Percentiles rank a stretch among this genome's conserved stretches.
phyloP scores from a whole-genome alignment of 23 tunicate genomes.

The Trididemnum miniatum region DNA sequence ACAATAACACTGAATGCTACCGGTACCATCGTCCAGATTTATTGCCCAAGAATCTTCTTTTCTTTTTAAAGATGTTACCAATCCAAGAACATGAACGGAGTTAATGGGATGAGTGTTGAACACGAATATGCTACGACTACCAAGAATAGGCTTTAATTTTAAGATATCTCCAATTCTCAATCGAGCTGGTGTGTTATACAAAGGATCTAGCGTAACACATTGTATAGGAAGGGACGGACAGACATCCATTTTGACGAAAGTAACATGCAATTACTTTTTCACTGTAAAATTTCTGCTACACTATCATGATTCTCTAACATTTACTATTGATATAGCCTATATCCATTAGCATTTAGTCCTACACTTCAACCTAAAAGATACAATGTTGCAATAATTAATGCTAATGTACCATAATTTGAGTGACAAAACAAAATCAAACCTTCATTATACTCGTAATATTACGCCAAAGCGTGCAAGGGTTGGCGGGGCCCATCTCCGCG shows the following conservation, averaged over 20 bases:
- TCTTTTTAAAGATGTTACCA: constrained; percentile 30
- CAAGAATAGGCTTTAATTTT: constrained; percentile 14
- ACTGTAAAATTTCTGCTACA: no score
- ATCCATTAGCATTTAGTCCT: no score
- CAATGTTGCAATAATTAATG: no score
- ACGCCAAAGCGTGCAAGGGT: no score
- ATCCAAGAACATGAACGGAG: constrained; percentile 21
- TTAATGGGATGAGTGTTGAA: constrained; percentile 36
- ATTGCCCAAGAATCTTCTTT: constrained; percentile 32
- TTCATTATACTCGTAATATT: no score
- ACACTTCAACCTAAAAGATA: no score
- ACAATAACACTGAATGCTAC: constrained; percentile 34
- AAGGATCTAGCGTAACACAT: constrained; percentile 28
- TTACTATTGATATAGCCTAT: no score
- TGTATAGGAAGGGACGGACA: constrained; percentile 4
- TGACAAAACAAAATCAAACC: no score
- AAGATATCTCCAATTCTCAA: constrained; percentile 13
- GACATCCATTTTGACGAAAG: neutral
- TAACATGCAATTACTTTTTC: no score
- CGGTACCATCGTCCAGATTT: constrained; percentile 43
- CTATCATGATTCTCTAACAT: no score
- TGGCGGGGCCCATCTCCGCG: no score
- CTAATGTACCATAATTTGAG: no score
- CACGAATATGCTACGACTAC: constrained; percentile 19
- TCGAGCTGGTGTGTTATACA: constrained; percentile 30